Evolutionary conservation across 2,888 invertebrate genomes (phyloP).

Genomic region (Prenolepis imparis): DNA sequence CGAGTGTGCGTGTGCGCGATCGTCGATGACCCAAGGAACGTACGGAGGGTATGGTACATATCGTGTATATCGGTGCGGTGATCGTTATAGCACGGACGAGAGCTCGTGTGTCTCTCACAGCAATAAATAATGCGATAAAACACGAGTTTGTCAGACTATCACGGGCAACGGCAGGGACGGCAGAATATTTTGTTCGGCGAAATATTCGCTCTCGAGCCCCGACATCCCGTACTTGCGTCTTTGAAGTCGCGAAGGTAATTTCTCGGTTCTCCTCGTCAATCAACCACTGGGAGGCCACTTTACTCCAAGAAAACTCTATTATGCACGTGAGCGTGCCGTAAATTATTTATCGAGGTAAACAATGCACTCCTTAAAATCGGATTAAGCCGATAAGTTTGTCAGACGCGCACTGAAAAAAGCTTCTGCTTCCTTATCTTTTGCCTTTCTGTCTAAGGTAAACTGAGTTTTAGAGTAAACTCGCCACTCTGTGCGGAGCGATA

Average conservation of each 20-base stretch:
- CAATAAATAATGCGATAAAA: slow-evolving; percentile 86
- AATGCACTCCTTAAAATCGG: slow-evolving; percentile 66
- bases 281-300: slow-evolving; percentile 66
- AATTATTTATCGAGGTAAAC: slow-evolving; percentile 69
- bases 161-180: slow-evolving; percentile 71
- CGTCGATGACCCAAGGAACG: slow-evolving; percentile 71
- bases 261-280: slow-evolving; percentile 66
- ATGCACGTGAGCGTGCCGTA: slow-evolving; percentile 69
- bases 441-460: slow-evolving; percentile 19
- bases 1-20: slow-evolving; percentile 60
- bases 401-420: slow-evolving; percentile 41
- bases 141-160: slow-evolving; percentile 85
- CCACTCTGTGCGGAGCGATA: slow-evolving; percentile 25
- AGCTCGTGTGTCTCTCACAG: slow-evolving; percentile 75
- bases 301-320: slow-evolving; percentile 71
- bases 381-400: slow-evolving; percentile 54
- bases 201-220: slow-evolving; percentile 55
- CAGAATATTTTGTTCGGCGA: slow-evolving; percentile 66
- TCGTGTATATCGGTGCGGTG: slow-evolving; percentile 37
- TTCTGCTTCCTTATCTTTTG: slow-evolving; percentile 11
- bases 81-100: slow-evolving; percentile 37
- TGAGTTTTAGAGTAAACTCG: slow-evolving; percentile 41
- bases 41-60: slow-evolving; percentile 10
- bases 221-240: slow-evolving; percentile 52
- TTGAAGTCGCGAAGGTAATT: slow-evolving; percentile 67